Evolutionary conservation across 2,797 vertebrate genomes (phyloP), one percentile per base, ranked within the genome.

Genomic region (Peromyscus nudipes): DNA sequence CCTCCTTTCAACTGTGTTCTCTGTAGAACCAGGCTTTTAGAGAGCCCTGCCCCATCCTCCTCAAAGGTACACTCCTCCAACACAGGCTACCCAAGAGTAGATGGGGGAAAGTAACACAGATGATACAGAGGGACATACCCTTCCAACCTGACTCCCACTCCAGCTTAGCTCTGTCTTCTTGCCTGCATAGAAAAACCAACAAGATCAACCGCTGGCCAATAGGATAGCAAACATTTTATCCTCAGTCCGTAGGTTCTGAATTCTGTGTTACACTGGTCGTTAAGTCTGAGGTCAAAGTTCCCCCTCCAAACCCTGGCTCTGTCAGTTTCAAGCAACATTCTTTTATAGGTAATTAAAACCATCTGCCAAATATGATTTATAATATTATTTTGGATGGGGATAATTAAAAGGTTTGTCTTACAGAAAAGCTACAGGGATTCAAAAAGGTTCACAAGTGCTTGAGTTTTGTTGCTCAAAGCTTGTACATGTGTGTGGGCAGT

Each of bases 281-380:
- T 43, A 75, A 34, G 67, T 77, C 69, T 79, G 62, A 40, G 85
- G 16, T 87, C 93, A 81, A 49, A 84, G 14, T 1, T 60, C 40
- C 62, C 7, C 4, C 8, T 91, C 77, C 57, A 62, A 64, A 76
- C 77, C 31, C 65, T 69, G 14, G 73, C 57, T 92, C 37, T 69
- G 43, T 82, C 16, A 10, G 40, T 55, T 79, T 93, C 64, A 95
- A 93, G 88, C 67, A 93, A 13, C 65, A 43, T 76, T 60, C 29
- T 57, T 92, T 60, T 60, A 73, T 17, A 84, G 34, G 71, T 21
- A 87, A 40, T 9, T 27, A 91, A 46, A 89, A 10, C 13, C 27
- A 3, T 21, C 2, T 17, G 10, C 34, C 46, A 85, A 77, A 79
- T 64, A n/a, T 17, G 31, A 79, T 65, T 62, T 46, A 46, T 34